These are phyloP conservation scores for Aphodius granarius DNA, from an alignment of 2,888 invertebrate genomes.

Conservation along the genomic window DNA sequence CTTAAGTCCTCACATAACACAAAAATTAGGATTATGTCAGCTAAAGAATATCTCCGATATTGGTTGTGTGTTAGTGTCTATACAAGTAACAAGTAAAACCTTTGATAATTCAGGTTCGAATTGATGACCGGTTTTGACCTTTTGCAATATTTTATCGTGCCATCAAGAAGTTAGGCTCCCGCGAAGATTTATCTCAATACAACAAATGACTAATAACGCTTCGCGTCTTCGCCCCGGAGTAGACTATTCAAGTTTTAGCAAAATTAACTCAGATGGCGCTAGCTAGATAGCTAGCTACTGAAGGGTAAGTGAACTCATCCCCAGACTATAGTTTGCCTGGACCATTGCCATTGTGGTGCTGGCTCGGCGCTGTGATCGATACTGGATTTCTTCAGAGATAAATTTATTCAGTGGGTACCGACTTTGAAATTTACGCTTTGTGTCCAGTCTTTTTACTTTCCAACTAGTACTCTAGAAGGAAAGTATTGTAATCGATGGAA, in stretches of 20 bases:
- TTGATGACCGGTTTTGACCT: not conserved
- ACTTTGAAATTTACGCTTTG: not conserved
- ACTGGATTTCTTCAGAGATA: not conserved
- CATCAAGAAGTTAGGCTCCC: not conserved
- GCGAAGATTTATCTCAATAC: not conserved
- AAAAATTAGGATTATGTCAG: too few relatives aligned
- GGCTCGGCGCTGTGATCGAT: conserved; percentile 23
- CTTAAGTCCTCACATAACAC: too few relatives aligned
- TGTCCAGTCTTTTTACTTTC: too few relatives aligned
- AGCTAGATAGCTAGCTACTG: conserved; percentile 1
- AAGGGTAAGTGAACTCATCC: conserved; percentile 27
- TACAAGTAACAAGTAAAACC: too few relatives aligned
- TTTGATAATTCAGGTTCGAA: not conserved
- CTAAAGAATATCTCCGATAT: too few relatives aligned
- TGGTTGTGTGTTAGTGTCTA: too few relatives aligned
- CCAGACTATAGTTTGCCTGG: conserved; percentile 16
- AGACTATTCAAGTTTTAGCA: conserved; percentile 18
- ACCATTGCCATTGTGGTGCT: conserved; percentile 19
- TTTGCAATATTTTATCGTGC: not conserved
- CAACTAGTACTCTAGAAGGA: too few relatives aligned
- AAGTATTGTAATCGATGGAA: too few relatives aligned
- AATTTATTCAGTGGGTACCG: not conserved
- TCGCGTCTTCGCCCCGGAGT: conserved; percentile 5
- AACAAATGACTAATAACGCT: conserved; percentile 25
- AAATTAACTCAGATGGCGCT: conserved; percentile 22